Evolutionary conservation across 2,888 invertebrate species (phyloP), one percentile per base, ranked within the genome.

Genomic region (Mamestra brassicae): DNA sequence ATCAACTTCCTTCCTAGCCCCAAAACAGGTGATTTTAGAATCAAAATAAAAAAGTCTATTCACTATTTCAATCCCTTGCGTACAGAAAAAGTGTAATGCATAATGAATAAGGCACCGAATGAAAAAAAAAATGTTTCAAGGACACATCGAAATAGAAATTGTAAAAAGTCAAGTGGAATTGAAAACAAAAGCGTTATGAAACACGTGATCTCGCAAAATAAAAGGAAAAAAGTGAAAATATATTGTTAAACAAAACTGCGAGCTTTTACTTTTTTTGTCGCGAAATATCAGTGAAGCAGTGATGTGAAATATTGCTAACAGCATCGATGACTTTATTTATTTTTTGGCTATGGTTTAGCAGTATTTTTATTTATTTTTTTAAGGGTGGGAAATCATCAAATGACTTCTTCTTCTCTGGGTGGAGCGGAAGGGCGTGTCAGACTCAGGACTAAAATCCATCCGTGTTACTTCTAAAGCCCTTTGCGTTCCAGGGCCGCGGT

Each of bases 1-100:
- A 92, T 93, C 93, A 83, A 91, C 93, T 92, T 94, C 93, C 94
- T 95, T 95, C 95, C 96, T 93, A 78, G 85, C 90, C 93, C 93
- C 88, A 87, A 86, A 90, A 94, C 95, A 95, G 95, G 95, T 95
- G 95, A 92, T 89, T 90, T 88, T 64, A 66, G 81, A 88, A 86
- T 84, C 87, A 87, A 89, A 90, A 84, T 78, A 80, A 89, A 91
- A 89, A 93, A 90, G 86, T 67, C 90, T 87, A 91, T 93, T 92
- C 91, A 93, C 90, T 85, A 93, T 91, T 91, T 36, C 91, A 93
- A 94, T 93, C 95, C 95, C 93, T 95, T 93, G 81, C 89, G 64
- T 75, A 70, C 15, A 75, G 82, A 91, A 91, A 91, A 92, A 89
- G 86, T 70, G 76, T 82, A 88, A 89, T 83, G 89, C 87, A 89